A percentile compares a stretch with the other conserved stretches of the same genome.
Conservation (phyloP, 2,797 vertebrate species). For the Ctenopoma kingsleyae region DNA sequence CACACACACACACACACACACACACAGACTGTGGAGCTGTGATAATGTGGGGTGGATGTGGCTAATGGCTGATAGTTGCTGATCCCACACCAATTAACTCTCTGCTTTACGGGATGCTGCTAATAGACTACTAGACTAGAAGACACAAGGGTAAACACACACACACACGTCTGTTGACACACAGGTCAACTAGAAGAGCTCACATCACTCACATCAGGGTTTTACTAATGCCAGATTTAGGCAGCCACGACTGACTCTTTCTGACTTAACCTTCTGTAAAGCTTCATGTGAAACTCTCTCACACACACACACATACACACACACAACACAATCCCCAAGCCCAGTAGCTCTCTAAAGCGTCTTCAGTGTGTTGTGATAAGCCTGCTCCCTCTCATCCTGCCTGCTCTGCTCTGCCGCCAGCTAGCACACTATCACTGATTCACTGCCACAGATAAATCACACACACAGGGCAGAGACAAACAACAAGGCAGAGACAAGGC, state of each 20-base stretch:
- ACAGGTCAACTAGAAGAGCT: background rate
- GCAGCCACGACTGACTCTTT: no score
- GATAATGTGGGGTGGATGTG: slow-evolving; percentile 62
- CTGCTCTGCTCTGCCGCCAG: slow-evolving; percentile 67
- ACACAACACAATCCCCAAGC: slow-evolving; percentile 13
- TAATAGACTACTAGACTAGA: slow-evolving; percentile 44
- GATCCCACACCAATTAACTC: slow-evolving; percentile 67
- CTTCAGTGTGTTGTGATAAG: slow-evolving; percentile 57
- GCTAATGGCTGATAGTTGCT: slow-evolving; percentile 72
- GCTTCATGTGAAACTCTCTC: background rate
- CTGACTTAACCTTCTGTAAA: no score
- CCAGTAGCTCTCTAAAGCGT: slow-evolving; percentile 50
- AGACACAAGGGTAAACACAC: slow-evolving; percentile 14
- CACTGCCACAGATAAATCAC: slow-evolving; percentile 56
- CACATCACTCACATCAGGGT: background rate
- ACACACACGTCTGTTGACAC: background rate
- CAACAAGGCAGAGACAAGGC: slow-evolving; percentile 31
- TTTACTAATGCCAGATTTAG: background rate
- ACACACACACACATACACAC: background rate
- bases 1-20: slow-evolving; percentile 2
- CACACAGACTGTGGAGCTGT: slow-evolving; percentile 36
- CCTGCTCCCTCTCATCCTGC: slow-evolving; percentile 48
- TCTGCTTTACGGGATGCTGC: slow-evolving; percentile 56
- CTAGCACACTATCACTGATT: slow-evolving; percentile 72
- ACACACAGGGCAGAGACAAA: slow-evolving; percentile 44